Evolutionary conservation across 1,140 invertebrate genomes (phyloP), one percentile per base, ranked within the genome.

Genomic region (Anastatus disparis): DNA sequence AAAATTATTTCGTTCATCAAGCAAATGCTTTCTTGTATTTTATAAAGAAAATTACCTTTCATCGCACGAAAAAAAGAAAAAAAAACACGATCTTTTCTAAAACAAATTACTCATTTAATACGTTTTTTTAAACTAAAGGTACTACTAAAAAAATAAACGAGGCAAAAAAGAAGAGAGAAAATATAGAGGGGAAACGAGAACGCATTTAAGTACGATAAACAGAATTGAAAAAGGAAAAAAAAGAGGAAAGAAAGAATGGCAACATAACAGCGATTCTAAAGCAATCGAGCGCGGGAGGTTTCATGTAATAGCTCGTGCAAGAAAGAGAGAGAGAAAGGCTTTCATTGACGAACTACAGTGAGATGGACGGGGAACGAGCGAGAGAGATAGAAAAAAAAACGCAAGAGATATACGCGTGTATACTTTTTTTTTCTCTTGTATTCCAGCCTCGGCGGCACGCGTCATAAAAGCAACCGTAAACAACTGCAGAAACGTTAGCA

Each of bases 401-500:
- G n/a, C n/a, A n/a, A n/a, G 35, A 1, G 12, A 9, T 48, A 22
- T 27, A 31, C 22, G 50, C 2, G 64, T 15, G 35, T 6, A n/a
- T 48, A 61, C 66, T 52, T 10, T 68, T 68, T 68, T 68, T 40
- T 46, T 61, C 66, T 13, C 61, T 61, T 68, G 8, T 42, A 29
- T 22, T 6, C 31, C 2, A 22, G n/a, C n/a, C 17, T 22, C 44
- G 24, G 31, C 40, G 24, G 67, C 42, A 50, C 55, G 59, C 50
- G 52, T 70, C 59, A 70, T 70, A 58, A 64, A 58, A 70, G 52
- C 68, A 63, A 64, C 56, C 61, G 61, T 70, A 70, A 70, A 70
- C 61, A 70, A 70, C 46, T 62, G 67, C 50, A 24, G 50, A 59
- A 61, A 61, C 66, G 53, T 22, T 67, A 38, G 29, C 17, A 20